These are phyloP conservation scores for Zenarchopterus dispar DNA, from an alignment of 2,797 vertebrate species.

Conservation along the genomic window DNA sequence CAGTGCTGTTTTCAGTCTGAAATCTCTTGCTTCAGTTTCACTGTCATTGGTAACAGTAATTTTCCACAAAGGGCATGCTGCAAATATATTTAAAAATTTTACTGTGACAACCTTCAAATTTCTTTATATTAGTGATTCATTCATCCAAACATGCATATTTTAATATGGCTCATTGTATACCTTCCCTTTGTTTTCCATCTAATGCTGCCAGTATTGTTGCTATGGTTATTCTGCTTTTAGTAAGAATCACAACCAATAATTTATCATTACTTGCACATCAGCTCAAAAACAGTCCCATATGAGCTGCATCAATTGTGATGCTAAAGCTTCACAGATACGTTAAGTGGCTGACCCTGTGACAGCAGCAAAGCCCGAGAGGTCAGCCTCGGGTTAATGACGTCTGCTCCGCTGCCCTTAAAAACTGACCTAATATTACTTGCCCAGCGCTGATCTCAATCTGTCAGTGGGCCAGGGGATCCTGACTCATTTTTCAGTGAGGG, in stretches of 20 bases:
- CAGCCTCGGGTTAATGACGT: slow-evolving; percentile 62
- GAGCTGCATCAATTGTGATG: slow-evolving; percentile 46
- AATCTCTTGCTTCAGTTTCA: neutral
- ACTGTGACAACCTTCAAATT: neutral
- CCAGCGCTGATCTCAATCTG: slow-evolving; percentile 46
- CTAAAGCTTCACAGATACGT: slow-evolving; percentile 45
- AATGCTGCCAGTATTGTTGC: slow-evolving; percentile 9
- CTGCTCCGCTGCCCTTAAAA: slow-evolving; percentile 45
- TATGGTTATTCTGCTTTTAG: slow-evolving; percentile 27
- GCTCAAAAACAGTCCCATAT: slow-evolving; percentile 19
- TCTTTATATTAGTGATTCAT: neutral
- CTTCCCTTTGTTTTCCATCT: neutral
- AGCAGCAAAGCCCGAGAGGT: slow-evolving; percentile 57
- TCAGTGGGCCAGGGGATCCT: slow-evolving; percentile 18
- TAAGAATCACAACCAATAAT: slow-evolving; percentile 18
- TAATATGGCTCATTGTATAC: neutral
- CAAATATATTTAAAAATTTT: neutral
- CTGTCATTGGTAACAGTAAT: neutral
- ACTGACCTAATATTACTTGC: slow-evolving; percentile 61
- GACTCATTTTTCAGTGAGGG: slow-evolving; percentile 26
- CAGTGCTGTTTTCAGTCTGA: neutral
- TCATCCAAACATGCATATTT: neutral
- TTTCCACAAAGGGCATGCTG: neutral
- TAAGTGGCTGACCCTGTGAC: slow-evolving; percentile 56
- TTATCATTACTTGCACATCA: slow-evolving; percentile 21